Conservation (phyloP, 2,797 vertebrate species). For the Acanthornis magna region DNA sequence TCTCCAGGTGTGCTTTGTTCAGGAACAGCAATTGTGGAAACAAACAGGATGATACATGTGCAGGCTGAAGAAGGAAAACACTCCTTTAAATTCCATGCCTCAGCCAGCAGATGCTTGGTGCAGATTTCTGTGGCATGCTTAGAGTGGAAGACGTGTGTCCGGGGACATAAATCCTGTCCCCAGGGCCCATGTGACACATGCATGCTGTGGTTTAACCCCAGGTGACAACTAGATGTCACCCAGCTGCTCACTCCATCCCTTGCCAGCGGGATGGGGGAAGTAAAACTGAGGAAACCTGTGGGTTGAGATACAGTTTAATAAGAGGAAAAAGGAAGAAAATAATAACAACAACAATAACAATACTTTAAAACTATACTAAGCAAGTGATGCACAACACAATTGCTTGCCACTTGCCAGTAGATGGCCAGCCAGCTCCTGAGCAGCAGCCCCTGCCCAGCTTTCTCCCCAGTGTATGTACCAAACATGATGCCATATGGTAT, state of each 20-base stretch:
- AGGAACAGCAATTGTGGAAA: not conserved
- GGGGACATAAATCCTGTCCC: not conserved
- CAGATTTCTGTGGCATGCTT: not conserved
- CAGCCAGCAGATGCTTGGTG: not conserved
- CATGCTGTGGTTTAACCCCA: not conserved
- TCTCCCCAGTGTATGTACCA: not conserved
- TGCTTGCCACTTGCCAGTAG: accelerated
- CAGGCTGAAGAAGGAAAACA: not conserved
- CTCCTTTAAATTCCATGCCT: not conserved
- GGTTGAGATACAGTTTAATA: not conserved
- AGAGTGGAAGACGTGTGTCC: not conserved
- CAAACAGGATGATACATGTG: accelerated
- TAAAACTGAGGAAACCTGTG: not conserved
- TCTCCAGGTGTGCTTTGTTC: not conserved
- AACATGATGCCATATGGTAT: no score
- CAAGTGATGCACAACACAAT: no score
- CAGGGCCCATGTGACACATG: accelerated
- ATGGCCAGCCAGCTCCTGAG: not conserved
- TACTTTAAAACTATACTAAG: not conserved
- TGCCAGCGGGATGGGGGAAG: not conserved
- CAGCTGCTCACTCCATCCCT: not conserved
- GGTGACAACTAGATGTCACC: not conserved
- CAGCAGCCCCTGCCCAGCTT: not conserved
- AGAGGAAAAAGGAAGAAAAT: not conserved
- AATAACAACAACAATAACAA: not conserved